These are phyloP conservation scores for Agapornis canus DNA, from an alignment of 2,797 vertebrate species.

Conservation along the genomic window DNA sequence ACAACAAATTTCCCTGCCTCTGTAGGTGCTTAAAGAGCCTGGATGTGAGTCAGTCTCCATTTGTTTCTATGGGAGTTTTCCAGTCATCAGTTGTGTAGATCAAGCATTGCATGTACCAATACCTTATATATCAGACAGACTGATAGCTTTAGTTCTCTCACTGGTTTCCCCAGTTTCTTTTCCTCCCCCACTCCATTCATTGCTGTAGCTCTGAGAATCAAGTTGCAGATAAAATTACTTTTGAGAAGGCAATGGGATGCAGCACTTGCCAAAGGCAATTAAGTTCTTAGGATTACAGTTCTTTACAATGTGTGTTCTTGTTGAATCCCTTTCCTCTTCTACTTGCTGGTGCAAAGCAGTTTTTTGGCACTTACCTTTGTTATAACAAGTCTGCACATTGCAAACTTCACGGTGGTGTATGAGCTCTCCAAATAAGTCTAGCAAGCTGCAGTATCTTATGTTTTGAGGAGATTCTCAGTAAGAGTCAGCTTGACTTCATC, in stretches of 20 bases:
- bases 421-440: not conserved
- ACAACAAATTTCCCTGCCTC: not conserved
- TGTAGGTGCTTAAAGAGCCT: not conserved
- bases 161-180: not conserved
- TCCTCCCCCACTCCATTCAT: slow-evolving; percentile 56
- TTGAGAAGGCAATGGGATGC: slow-evolving; percentile 51
- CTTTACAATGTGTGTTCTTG: slow-evolving; percentile 50
- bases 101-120: not conserved
- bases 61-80: not conserved
- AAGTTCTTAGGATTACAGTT: slow-evolving; percentile 62
- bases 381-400: slow-evolving; percentile 24
- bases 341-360: slow-evolving; percentile 31
- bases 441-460: not conserved
- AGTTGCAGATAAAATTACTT: slow-evolving; percentile 57
- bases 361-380: slow-evolving; percentile 29
- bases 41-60: not conserved
- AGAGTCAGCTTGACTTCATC: slow-evolving; percentile 18
- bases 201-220: slow-evolving; percentile 40
- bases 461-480: not conserved
- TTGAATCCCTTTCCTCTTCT: slow-evolving; percentile 51
- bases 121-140: not conserved
- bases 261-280: slow-evolving; percentile 64
- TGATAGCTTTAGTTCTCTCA: not conserved
- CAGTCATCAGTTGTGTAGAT: not conserved
- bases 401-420: slow-evolving; percentile 1